phyloP scores from a whole-genome alignment of 2,797 vertebrate genomes.

The Malurus leucopterus region DNA sequence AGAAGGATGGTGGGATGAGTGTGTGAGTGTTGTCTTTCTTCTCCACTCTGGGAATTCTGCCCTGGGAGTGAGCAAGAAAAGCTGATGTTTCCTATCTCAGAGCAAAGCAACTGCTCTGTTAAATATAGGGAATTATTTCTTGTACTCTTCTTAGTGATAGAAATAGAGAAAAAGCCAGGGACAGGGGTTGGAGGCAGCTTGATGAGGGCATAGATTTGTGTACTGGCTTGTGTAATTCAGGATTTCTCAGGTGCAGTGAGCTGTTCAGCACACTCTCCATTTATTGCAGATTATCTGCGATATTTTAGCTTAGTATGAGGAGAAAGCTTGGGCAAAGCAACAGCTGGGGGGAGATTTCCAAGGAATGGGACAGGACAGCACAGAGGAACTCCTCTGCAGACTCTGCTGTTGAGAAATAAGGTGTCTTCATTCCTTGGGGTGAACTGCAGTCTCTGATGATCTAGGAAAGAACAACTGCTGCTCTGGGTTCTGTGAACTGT shows the following conservation, averaged over 20 bases:
- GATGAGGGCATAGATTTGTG: not conserved
- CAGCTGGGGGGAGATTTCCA: not conserved
- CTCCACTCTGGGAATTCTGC: not conserved
- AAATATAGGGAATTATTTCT: not conserved
- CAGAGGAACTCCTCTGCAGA: not conserved
- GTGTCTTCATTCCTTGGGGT: not conserved
- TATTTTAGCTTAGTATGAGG: not conserved
- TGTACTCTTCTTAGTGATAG: not conserved
- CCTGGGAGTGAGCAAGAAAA: accelerated
- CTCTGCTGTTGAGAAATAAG: not conserved
- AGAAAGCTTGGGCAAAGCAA: not conserved
- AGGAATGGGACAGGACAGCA: not conserved
- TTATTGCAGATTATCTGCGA: not conserved
- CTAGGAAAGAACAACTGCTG: not conserved
- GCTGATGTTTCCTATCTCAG: not conserved
- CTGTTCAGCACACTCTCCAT: not conserved
- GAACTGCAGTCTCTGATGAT: not conserved
- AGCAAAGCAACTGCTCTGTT: not conserved
- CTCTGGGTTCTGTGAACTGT: not conserved
- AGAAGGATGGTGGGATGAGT: accelerated
- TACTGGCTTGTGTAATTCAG: not conserved
- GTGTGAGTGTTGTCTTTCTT: accelerated
- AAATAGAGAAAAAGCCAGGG: not conserved
- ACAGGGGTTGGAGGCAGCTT: accelerated
- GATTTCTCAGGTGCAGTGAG: not conserved